These are phyloP conservation scores for Metellina segmentata DNA, from an alignment of 2,888 invertebrate genomes.

Conservation along the genomic window DNA sequence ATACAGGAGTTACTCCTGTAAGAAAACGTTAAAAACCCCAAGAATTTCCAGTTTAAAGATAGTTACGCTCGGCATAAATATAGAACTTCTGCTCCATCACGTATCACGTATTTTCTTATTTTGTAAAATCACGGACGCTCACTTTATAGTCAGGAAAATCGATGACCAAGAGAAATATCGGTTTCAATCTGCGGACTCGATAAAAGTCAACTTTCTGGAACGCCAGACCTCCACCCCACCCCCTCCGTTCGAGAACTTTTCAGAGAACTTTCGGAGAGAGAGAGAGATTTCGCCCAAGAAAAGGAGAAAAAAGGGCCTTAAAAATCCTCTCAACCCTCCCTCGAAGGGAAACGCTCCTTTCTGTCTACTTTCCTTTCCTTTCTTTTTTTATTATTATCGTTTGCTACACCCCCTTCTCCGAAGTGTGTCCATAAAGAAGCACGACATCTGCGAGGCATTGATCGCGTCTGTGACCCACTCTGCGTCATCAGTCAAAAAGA, in stretches of 20 bases:
- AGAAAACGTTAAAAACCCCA: too few relatives aligned
- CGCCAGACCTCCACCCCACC: neutral
- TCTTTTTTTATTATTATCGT: slow-evolving; percentile 6
- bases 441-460: slow-evolving; percentile 62
- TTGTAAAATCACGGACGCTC: neutral
- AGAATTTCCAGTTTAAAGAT: too few relatives aligned
- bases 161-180: neutral
- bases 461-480: slow-evolving; percentile 48
- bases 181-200: slow-evolving; percentile 2
- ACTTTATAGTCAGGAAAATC: neutral
- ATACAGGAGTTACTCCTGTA: too few relatives aligned
- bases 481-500: slow-evolving; percentile 63
- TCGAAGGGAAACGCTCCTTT: neutral
- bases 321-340: neutral
- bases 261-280: neutral
- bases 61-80: neutral
- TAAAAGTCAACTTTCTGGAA: slow-evolving; percentile 49
- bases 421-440: slow-evolving; percentile 63
- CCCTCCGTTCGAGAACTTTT: neutral
- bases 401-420: slow-evolving; percentile 19
- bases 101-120: neutral
- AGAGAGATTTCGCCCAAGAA: neutral
- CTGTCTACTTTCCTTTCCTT: slow-evolving; percentile 10
- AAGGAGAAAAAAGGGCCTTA: neutral
- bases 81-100: neutral